Conservation (phyloP, 2,888 invertebrate genomes). For the Drosophila paranaensis region DNA sequence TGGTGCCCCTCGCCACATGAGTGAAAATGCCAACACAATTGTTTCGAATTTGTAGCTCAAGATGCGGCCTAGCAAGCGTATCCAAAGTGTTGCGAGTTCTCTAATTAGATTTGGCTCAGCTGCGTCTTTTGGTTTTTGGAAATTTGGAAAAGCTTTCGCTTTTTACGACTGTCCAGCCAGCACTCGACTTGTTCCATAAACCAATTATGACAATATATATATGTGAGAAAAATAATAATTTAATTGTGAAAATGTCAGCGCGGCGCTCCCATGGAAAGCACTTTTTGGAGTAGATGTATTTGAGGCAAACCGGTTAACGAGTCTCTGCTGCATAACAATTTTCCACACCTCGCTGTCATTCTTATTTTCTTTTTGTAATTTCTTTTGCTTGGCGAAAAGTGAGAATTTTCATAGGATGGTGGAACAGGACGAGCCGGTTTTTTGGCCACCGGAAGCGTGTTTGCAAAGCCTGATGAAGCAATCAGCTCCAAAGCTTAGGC, state of each 20-base stretch:
- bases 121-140: constrained; percentile 5
- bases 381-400: constrained; percentile 65
- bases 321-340: constrained; percentile 39
- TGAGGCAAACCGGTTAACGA: constrained; percentile 46
- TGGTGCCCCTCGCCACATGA: constrained; percentile 18
- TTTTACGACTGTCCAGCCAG: constrained; percentile 47
- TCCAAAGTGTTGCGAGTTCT: constrained; percentile 59
- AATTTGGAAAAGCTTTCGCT: constrained; percentile 65
- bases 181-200: constrained; percentile 37
- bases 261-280: constrained; percentile 19
- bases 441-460: constrained; percentile 45
- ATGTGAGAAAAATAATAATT: constrained; percentile 15
- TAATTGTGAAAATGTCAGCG: constrained; percentile 6
- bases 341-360: constrained; percentile 44
- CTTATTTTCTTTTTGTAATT: constrained; percentile 33
- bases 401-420: constrained; percentile 72
- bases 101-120: constrained; percentile 57
- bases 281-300: constrained; percentile 13
- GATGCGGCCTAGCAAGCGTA: constrained; percentile 51
- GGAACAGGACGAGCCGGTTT: constrained; percentile 77
- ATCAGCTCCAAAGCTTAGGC: constrained; percentile 38
- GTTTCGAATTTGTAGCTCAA: constrained; percentile 64
- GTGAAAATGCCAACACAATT: constrained; percentile 45
- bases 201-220: constrained; percentile 35
- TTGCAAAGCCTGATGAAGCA: constrained; percentile 43